Base-by-base conservation (phyloP, 53 echinoderm and acorn worm genomes). In the Pentamera pediparva region DNA sequence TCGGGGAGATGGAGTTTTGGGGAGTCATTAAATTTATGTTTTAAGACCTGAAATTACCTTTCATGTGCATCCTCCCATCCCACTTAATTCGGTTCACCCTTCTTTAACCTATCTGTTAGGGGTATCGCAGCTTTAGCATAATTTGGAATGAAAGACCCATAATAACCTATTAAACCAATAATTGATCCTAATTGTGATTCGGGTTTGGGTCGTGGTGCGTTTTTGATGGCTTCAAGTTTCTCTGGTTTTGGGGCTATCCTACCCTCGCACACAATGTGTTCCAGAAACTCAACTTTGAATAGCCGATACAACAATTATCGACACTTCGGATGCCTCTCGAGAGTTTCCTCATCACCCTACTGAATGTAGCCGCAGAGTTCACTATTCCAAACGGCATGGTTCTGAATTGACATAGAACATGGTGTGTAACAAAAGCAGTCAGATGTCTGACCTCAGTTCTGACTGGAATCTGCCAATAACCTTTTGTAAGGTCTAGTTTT, bases 381-480 rank as follows among this genome's bases (percentile, higher is more conserved):
- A 54, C 32, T 9, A 18, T 9, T 8, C 57, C 57, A 19, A 41
- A 41, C 9, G 43, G 43, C 43, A 41, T 41, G 9, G 43, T 41
- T 41, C 15, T 9, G 15, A 41, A 41, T 15, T 10, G 43, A 15
- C 43, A n/a, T n/a, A n/a, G n/a, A n/a, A n/a, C n/a, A 41, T 9
- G 15, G 9, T 41, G 9, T 10, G 43, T 10, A 41, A 10, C 15
- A 41, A 41, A 81, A 61, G 74, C 70, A 70, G 34, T 60, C 38
- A 37, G 67, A 52, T 69, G 70, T 36, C 77, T 81, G 7, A 61
- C 77, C 28, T 37, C 39, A 29, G 76, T 73, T 34, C 56, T 22
- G 48, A 81, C 77, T 20, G 77, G 86, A 22, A 81, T 86, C 29
- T 81, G 81, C 77, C 81, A 86, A 49, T 81, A 86, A 21, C 86